Conservation (phyloP, 2,888 invertebrate species). For the Omphaloscelis lunosa region DNA sequence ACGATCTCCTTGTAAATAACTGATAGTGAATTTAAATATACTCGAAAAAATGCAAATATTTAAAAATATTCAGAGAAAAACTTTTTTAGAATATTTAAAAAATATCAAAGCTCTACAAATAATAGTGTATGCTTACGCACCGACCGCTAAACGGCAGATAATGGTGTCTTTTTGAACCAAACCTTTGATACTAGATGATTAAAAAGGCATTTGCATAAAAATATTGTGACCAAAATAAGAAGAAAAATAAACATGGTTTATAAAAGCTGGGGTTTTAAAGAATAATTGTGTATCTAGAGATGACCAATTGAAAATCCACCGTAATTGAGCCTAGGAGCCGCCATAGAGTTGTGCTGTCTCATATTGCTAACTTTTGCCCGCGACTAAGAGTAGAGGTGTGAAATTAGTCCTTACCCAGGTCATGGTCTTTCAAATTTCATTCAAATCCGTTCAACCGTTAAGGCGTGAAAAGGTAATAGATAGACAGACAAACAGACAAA, state of each 20-base stretch:
- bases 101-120: not conserved
- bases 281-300: not conserved
- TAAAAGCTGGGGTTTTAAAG: not conserved
- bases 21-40: constrained; percentile 33
- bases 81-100: constrained; percentile 20
- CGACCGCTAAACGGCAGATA: constrained; percentile 42
- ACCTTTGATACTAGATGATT: constrained; percentile 46
- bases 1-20: constrained; percentile 30
- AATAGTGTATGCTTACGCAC: constrained; percentile 26
- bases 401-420: not conserved
- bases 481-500: not conserved
- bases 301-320: not conserved
- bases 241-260: not conserved
- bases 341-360: not conserved
- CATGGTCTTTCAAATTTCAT: not conserved
- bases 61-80: constrained; percentile 25
- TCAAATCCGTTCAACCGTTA: not conserved
- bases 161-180: constrained; percentile 36
- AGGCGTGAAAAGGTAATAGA: not conserved
- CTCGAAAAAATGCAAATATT: constrained; percentile 27
- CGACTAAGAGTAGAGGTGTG: not conserved
- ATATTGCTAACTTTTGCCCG: not conserved
- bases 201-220: constrained; percentile 38
- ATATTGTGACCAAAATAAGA: constrained; percentile 24
- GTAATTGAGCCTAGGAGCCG: not conserved